A percentile compares a stretch with the other conserved stretches of the same genome.
Conservation (phyloP, 2,888 invertebrate genomes). For the Bhutanitis thaidina region DNA sequence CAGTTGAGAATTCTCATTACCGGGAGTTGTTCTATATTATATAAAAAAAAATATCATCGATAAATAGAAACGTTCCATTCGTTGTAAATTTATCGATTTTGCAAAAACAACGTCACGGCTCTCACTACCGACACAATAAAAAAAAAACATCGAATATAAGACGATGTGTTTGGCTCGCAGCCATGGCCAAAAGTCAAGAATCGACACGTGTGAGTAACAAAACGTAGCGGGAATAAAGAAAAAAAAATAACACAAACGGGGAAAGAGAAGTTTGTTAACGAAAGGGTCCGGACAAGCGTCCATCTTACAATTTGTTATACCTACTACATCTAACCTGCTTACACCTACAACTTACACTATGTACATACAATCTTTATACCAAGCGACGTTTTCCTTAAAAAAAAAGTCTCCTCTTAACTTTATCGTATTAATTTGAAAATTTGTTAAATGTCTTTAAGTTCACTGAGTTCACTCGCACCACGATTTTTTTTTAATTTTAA, state of each 20-base stretch:
- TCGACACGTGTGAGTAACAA: conserved; percentile 47
- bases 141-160: not conserved
- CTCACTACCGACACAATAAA: not conserved
- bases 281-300: conserved; percentile 35
- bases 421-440: conserved; percentile 77
- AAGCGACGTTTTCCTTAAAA: conserved; percentile 57
- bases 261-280: conserved; percentile 23
- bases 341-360: conserved; percentile 68
- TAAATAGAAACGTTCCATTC: not conserved
- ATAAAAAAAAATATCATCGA: not conserved
- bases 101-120: not conserved
- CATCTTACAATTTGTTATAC: conserved; percentile 75
- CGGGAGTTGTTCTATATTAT: not conserved
- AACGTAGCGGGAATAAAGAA: conserved; percentile 30
- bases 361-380: conserved; percentile 74
- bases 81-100: not conserved
- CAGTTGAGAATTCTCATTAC: not conserved
- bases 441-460: conserved; percentile 77
- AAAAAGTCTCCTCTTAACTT: conserved; percentile 78
- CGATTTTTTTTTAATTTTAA: conserved; percentile 41
- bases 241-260: conserved; percentile 21
- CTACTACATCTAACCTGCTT: conserved; percentile 77
- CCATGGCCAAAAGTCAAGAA: conserved; percentile 18
- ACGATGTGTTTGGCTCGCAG: conserved; percentile 19
- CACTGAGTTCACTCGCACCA: conserved; percentile 75